Evolutionary conservation across 2,888 invertebrate genomes (phyloP).

Genomic region (Tiphia femorata): DNA sequence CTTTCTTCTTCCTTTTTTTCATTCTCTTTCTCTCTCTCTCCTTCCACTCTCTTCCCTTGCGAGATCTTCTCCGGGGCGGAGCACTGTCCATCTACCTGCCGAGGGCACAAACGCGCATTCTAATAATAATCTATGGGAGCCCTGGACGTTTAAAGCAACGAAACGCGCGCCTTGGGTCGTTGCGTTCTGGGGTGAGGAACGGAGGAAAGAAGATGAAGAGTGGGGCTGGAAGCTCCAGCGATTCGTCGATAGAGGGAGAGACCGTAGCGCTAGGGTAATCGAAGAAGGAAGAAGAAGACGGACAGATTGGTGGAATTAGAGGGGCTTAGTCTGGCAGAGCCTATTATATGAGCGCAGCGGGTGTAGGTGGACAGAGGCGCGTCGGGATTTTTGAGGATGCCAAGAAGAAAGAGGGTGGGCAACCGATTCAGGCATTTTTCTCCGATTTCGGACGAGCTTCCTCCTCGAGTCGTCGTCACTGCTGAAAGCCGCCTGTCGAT

Average conservation of each 20-base stretch:
- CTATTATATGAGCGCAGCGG: conserved; percentile 63
- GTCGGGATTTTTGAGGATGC: conserved; percentile 22
- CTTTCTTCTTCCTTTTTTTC: conserved; percentile 20
- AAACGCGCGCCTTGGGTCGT: conserved; percentile 41
- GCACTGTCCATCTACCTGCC: conserved; percentile 63
- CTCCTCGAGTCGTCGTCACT: conserved; percentile 19
- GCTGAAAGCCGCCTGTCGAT: conserved; percentile 66
- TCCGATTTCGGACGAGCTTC: conserved; percentile 46
- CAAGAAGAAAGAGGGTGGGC: not conserved
- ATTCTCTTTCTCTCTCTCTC: conserved; percentile 28
- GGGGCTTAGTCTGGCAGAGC: conserved; percentile 56
- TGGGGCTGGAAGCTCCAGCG: no score
- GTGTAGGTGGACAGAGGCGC: conserved; percentile 49
- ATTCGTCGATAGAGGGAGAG: conserved; percentile 11
- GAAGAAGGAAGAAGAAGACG: conserved; percentile 41
- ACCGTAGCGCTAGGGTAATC: conserved; percentile 19
- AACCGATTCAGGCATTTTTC: conserved; percentile 53
- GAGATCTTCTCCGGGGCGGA: conserved; percentile 60
- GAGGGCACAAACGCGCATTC: conserved; percentile 60
- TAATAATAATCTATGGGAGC: conserved; percentile 68
- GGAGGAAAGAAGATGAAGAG: conserved; percentile 12
- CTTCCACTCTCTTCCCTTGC: no score
- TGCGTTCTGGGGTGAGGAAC: conserved; percentile 16
- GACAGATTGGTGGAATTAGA: conserved; percentile 55
- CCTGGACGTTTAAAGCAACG: conserved; percentile 42